Evolutionary conservation across 2,113 vertebrate genomes (phyloP), one percentile per base, ranked within the genome.

Genomic region (Macrotis lagotis): DNA sequence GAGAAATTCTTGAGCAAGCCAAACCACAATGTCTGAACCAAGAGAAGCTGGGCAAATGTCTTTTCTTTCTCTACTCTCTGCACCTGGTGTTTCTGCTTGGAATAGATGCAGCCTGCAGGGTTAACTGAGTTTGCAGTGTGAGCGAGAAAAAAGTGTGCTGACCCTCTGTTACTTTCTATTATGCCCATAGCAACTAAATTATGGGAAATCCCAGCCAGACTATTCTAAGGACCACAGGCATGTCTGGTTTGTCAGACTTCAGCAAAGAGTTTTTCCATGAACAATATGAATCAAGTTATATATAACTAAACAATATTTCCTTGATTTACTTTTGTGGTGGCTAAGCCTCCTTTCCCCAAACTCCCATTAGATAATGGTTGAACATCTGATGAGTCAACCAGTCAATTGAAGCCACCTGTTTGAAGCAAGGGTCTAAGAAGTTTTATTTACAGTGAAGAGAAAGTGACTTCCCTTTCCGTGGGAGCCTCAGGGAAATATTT

Each of bases 191-290:
- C 22, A 0, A 3, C 91, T 0, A 51, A 51, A 28, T 96, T n/a
- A 83, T 96, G 92, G 97, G 95, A 88, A 96, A 90, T 37, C 0
- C 66, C 91, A 90, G 95, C 37, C 96, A 88, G 95, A 51, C 90
- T 66, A 91, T 92, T 51, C 0, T 26, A 51, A 93, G 94, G 5
- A 92, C 97, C 97, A 91, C 97, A 97, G 97, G 97, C 97, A 96
- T 96, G 97, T 96, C 97, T 96, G 95, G 95, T 50, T 96, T 95
- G 74, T 50, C 51, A 47, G 26, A 89, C 89, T 90, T 92, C 93
- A 50, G 92, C 44, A 6, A 52, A 66, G 91, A 93, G n/a, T 83
- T 66, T 89, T 94, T 91, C 97, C 91, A 9, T 93, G 96, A 97
- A 95, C 92, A 91, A 90, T 90, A 91, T 48, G 93, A 95, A 95